Base-by-base conservation (phyloP, 2,113 vertebrate genomes). In the Egretta garzetta region DNA sequence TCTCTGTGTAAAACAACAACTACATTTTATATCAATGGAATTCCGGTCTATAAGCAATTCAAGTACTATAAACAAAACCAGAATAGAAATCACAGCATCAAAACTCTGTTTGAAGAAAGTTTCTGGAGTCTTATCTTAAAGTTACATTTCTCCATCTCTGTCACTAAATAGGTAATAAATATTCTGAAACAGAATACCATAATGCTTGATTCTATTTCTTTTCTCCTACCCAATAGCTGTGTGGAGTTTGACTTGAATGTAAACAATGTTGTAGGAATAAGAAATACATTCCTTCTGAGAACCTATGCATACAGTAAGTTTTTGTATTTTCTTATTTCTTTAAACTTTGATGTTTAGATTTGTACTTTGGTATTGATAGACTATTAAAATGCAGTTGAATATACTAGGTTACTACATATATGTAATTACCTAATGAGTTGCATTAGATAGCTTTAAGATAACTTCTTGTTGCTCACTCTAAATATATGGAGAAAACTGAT, bases 171-270 rank as follows among this genome's bases (percentile, higher is more conserved):
- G 14, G 4, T 64, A 62, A 20, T 79, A 52, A 84, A 59, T 66
- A 73, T 64, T 88, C 37, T 73, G 53, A 58, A 92, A 45, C 8
- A 84, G 35, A 75, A 52, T 92, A 91, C 35, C 13, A 18, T 89
- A 19, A 64, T 93, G 28, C 68, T 82, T 86, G 27, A 72, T 84
- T 82, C 21, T 68, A 71, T 95, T 81, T 81, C 35, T 86, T 56
- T 60, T 87, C n/a, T 94, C 14, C 55, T 70, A 77, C 22, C 79
- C 80, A 72, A 95, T 72, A 99, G 99, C 97, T 98, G 98, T 93
- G 98, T 99, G 98, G 99, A 99, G 97, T 99, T 99, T 95, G 99
- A 99, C 98, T 99, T 99, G 98, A 99, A 99, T 98, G 98, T 99
- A 97, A 99, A 99, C 98, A 99, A 99, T 98, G 97, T 98, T 77